These are phyloP conservation scores for Diaphora mendica DNA, from an alignment of 2,888 invertebrate genomes.

Conservation along the genomic window DNA sequence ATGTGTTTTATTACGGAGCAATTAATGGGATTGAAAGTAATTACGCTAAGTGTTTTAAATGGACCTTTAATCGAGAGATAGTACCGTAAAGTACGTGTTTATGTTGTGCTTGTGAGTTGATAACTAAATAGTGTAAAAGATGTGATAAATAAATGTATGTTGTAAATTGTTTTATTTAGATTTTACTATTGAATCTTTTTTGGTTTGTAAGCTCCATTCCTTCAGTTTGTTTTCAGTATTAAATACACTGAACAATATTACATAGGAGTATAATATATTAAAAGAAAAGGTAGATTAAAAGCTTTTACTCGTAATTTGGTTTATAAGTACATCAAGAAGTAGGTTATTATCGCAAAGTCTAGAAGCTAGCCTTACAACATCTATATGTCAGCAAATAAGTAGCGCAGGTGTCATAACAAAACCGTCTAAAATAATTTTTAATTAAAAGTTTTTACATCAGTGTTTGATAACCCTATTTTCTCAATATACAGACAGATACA, in stretches of 20 bases:
- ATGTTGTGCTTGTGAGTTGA: background rate
- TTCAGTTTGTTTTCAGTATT: too few relatives aligned
- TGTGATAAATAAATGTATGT: background rate
- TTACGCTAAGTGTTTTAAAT: background rate
- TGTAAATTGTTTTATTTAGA: too few relatives aligned
- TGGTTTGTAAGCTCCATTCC: too few relatives aligned
- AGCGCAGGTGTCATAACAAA: background rate
- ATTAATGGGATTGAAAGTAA: background rate
- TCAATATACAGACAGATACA: background rate
- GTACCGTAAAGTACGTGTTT: background rate
- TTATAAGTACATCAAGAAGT: background rate
- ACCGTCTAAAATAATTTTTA: background rate
- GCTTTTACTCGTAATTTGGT: background rate
- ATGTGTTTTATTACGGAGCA: background rate
- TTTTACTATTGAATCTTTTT: too few relatives aligned
- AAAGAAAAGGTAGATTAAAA: background rate
- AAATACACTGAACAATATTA: too few relatives aligned
- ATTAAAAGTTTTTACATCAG: background rate
- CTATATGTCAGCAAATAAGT: background rate
- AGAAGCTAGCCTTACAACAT: background rate
- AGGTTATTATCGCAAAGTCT: background rate
- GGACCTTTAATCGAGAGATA: background rate
- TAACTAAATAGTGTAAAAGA: background rate
- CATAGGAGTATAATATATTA: too few relatives aligned
- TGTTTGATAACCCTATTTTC: background rate